Base-by-base conservation (phyloP, 2,113 vertebrate species). In the Onychostruthus taczanowskii region DNA sequence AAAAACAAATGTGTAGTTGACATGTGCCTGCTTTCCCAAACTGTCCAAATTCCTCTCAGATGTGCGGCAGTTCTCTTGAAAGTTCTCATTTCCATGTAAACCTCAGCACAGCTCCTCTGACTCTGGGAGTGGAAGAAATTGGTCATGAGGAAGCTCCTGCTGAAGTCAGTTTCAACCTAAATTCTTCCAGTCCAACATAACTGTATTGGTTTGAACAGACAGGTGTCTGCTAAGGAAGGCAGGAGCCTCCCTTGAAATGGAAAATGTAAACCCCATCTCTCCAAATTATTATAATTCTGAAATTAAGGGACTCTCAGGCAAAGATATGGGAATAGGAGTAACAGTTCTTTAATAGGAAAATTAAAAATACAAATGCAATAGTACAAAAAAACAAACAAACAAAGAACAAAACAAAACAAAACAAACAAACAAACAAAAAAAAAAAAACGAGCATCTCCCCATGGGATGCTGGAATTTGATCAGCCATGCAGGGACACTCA, bases 1-100 rank as follows among this genome's bases (percentile, higher is more conserved):
- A 52, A 74, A 58, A 81, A 23, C 5, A 3, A 4, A 30, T 0
- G 2, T 1, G 1, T 13, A 56, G 31, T 4, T 77, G 64, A 4
- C 15, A 30, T 2, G 7, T 14, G 6, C 6, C 43, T 63, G 35
- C 52, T 75, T 61, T n/a, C 33, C 39, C 31, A 53, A 59, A 31
- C 7, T 9, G 12, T 15, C 37, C 47, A 66, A 23, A 39, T 24
- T 47, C 24, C 24, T 37, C 19, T 18, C 27, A 52, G 13, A 66
- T 30, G 28, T 43, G 17, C 46, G 69, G 33, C 28, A 73, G 4
- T 3, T 64, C 37, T 58, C 5, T 13, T 69, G n/a, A 13, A 33
- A 37, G 16, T 43, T 76, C 47, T 31, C 2, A 0, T 43, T 49
- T 53, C 7, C 9, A 2, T 1, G 9, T 22, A 9, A 82, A 87